phyloP scores from a whole-genome alignment of 2,113 vertebrate genomes.

The Pelvicachromis taeniatus region DNA sequence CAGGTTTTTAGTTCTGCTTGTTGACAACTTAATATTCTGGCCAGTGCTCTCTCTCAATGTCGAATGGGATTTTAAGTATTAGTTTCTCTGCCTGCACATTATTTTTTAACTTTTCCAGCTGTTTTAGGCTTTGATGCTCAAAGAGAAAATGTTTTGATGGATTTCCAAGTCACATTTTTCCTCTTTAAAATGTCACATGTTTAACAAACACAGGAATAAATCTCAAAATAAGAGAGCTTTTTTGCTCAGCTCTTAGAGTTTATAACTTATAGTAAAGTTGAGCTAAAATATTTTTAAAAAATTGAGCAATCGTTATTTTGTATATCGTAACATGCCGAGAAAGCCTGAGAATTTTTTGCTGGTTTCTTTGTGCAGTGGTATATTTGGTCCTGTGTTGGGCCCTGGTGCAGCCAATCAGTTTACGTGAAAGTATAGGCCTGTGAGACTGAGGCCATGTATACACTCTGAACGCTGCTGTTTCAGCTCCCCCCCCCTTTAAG shows the following conservation, averaged over 20 bases:
- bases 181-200: not conserved
- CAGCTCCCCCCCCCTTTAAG: not conserved
- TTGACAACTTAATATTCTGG: constrained; percentile 52
- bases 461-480: not conserved
- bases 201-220: not conserved
- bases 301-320: not conserved
- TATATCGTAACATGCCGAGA: not conserved
- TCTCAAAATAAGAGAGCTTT: not conserved
- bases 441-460: not conserved
- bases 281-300: not conserved
- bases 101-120: constrained; percentile 39
- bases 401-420: not conserved
- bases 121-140: constrained; percentile 27
- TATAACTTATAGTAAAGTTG: not conserved
- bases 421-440: not conserved
- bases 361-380: not conserved
- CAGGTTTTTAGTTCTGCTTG: constrained; percentile 22
- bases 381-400: not conserved
- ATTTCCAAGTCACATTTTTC: not conserved
- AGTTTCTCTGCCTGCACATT: constrained; percentile 10
- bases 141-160: not conserved
- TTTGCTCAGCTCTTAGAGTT: not conserved
- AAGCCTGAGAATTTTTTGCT: not conserved
- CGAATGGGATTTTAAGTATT: constrained; percentile 12
- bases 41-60: not conserved